Evolutionary conservation across 1,140 invertebrate species (phyloP).

Genomic region (Trachelipus rathkii): DNA sequence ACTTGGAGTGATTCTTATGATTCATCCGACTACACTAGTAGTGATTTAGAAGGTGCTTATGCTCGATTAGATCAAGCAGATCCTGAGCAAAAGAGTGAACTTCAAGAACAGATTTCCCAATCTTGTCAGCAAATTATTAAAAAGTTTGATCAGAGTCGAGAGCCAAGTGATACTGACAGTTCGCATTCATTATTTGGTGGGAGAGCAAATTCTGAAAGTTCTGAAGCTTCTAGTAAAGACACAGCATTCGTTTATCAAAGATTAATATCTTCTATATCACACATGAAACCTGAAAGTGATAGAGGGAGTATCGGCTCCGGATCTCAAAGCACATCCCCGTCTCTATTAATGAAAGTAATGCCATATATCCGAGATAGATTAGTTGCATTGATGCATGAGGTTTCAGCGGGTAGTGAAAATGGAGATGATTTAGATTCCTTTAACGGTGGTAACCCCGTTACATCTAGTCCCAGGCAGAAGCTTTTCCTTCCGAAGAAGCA

Average conservation of each 20-base stretch:
- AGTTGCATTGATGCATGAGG: slow-evolving; percentile 86
- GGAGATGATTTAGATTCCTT: slow-evolving; percentile 39
- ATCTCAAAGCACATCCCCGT: slow-evolving; percentile 59
- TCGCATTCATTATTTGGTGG: slow-evolving; percentile 50
- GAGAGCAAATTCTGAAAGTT: slow-evolving; percentile 52
- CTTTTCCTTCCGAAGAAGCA: slow-evolving; percentile 53
- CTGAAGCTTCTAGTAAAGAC: slow-evolving; percentile 55
- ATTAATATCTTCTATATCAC: slow-evolving; percentile 50
- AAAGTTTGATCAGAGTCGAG: slow-evolving; percentile 63
- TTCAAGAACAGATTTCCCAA: slow-evolving; percentile 78
- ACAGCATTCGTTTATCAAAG: slow-evolving; percentile 78
- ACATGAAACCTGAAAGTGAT: slow-evolving; percentile 45
- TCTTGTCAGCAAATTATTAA: slow-evolving; percentile 82
- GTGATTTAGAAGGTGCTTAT: slow-evolving; percentile 70
- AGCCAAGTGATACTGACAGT: slow-evolving; percentile 42
- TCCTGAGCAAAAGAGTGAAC: slow-evolving; percentile 61
- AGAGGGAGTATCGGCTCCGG: slow-evolving; percentile 42
- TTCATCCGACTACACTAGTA: slow-evolving; percentile 83
- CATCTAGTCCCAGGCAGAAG: slow-evolving; percentile 55
- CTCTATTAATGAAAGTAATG: slow-evolving; percentile 85
- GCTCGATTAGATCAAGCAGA: slow-evolving; percentile 45
- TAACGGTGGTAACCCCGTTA: slow-evolving; percentile 39
- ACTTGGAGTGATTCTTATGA: slow-evolving; percentile 89
- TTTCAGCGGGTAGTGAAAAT: slow-evolving; percentile 61
- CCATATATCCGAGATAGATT: slow-evolving; percentile 84